These are phyloP conservation scores for Chelidonichthys spinosus DNA, from an alignment of 2,797 vertebrate genomes.

Conservation along the genomic window DNA sequence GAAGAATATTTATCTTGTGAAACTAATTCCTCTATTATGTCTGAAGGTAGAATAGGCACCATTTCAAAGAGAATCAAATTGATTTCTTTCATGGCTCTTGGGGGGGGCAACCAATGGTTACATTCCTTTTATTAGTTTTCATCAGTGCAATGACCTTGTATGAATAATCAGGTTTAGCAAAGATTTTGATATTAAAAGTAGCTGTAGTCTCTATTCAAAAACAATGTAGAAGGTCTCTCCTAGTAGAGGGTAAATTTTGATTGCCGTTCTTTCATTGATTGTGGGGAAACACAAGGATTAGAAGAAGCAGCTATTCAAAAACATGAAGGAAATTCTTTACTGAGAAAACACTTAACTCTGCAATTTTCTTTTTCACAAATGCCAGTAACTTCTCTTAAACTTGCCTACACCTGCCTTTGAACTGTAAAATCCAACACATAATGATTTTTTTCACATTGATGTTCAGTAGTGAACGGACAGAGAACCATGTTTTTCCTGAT, in stretches of 20 bases:
- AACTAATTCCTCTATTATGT: background rate
- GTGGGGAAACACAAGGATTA: background rate
- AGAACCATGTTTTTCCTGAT: background rate
- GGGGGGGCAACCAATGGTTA: background rate
- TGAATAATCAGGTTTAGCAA: background rate
- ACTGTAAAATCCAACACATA: background rate
- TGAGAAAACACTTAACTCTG: background rate
- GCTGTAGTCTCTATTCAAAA: background rate
- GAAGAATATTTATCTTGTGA: background rate
- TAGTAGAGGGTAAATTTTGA: background rate
- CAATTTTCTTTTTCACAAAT: background rate
- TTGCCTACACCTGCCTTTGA: background rate
- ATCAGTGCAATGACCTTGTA: background rate
- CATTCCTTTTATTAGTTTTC: background rate
- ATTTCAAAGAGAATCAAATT: background rate
- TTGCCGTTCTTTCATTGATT: background rate
- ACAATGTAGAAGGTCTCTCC: too few species aligned
- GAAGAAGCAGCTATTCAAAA: background rate
- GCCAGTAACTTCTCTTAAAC: background rate
- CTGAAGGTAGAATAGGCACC: background rate
- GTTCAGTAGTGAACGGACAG: background rate
- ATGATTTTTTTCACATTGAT: background rate
- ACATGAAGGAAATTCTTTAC: background rate
- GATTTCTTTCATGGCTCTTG: background rate
- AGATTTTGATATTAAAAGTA: background rate